Conservation (phyloP, 2,888 invertebrate species). For the Phaedon cochleariae region DNA sequence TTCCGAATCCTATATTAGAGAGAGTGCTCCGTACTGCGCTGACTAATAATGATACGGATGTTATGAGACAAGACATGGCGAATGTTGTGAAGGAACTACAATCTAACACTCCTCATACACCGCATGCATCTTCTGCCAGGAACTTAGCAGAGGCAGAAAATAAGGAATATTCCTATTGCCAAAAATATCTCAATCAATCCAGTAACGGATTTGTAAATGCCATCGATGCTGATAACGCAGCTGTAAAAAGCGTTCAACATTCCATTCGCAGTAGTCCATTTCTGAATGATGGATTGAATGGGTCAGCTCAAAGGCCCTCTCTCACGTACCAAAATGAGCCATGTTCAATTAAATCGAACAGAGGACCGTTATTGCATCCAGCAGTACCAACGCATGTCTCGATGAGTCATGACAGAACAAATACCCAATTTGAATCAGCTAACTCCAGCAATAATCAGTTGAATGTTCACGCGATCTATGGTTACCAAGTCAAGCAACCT, state of each 20-base stretch:
- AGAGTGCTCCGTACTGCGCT: conserved; percentile 84
- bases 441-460: background rate
- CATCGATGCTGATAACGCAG: background rate
- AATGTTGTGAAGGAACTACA: conserved; percentile 52
- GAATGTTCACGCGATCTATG: background rate
- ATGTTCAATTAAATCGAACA: background rate
- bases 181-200: background rate
- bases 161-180: background rate
- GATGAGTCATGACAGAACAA: background rate
- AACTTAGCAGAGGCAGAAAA: background rate
- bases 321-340: background rate
- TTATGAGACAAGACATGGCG: conserved; percentile 65
- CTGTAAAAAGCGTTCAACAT: background rate
- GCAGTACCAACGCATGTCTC: background rate
- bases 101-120: background rate
- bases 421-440: background rate
- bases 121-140: background rate
- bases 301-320: background rate
- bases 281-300: background rate
- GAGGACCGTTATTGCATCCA: background rate
- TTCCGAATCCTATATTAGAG: conserved; percentile 90
- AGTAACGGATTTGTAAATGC: background rate
- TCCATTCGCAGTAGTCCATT: background rate
- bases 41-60: conserved; percentile 73
- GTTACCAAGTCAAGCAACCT: background rate